Conservation (phyloP, 2,888 invertebrate species). For the Cactoblastis cactorum region DNA sequence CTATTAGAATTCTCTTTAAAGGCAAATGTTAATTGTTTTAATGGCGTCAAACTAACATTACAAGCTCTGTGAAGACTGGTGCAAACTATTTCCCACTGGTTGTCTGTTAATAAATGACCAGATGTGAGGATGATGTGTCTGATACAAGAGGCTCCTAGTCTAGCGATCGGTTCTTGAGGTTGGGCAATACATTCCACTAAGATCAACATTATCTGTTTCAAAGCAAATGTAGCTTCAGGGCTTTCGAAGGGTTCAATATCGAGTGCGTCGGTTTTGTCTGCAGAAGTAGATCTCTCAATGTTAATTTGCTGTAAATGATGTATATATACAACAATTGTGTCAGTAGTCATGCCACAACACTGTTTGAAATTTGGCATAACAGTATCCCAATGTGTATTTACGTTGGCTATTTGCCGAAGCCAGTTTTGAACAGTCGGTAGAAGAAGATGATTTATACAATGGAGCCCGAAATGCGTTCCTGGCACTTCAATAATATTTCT, state of each 20-base stretch:
- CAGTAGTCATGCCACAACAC: slow-evolving; percentile 95
- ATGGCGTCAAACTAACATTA: slow-evolving; percentile 90
- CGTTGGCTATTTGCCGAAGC: slow-evolving; percentile 87
- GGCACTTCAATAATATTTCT: slow-evolving; percentile 88
- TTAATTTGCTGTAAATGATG: slow-evolving; percentile 85
- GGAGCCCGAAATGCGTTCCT: slow-evolving; percentile 93
- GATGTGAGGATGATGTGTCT: slow-evolving; percentile 91
- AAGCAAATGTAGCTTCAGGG: slow-evolving; percentile 83
- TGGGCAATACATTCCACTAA: slow-evolving; percentile 95
- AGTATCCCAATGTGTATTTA: slow-evolving; percentile 85
- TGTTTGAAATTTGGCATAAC: slow-evolving; percentile 96
- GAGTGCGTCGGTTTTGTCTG: slow-evolving; percentile 55
- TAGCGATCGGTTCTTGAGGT: slow-evolving; percentile 92
- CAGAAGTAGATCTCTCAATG: slow-evolving; percentile 53
- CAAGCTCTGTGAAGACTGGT: slow-evolving; percentile 90
- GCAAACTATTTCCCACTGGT: slow-evolving; percentile 93
- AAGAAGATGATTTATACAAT: slow-evolving; percentile 94
- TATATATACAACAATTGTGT: slow-evolving; percentile 92
- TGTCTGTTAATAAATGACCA: slow-evolving; percentile 87
- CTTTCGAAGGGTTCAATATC: slow-evolving; percentile 78
- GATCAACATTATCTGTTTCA: slow-evolving; percentile 91
- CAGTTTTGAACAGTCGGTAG: slow-evolving; percentile 96
- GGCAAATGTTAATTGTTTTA: slow-evolving; percentile 92
- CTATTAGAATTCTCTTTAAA: slow-evolving; percentile 95
- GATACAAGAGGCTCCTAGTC: slow-evolving; percentile 95